Base-by-base conservation (phyloP, 2,797 vertebrate genomes). In the Artibeus jamaicensis region DNA sequence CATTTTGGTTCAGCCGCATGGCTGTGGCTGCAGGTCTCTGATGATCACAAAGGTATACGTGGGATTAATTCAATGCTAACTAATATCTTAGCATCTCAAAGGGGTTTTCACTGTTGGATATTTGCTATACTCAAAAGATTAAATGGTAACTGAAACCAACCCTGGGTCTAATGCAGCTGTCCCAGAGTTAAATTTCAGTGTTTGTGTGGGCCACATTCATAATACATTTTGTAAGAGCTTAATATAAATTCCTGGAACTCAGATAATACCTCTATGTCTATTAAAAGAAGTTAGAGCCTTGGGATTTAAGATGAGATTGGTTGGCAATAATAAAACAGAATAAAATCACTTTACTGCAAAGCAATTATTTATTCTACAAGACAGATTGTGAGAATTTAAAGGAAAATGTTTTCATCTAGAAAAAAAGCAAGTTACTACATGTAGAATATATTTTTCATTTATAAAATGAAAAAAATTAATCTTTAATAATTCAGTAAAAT, bases 211-310 rank as follows among this genome's bases (percentile, higher is more conserved):
- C 91, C 96, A 71, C 91, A 97, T 96, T 98, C n/a, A 48, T 95
- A 96, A 97, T 89, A 88, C 62, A 83, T 67, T 96, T 98, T 98
- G 97, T 97, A 97, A 98, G 96, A 98, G 96, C 96, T 98, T 98
- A 96, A 96, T 97, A 90, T 95, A 96, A 97, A 96, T 97, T 96
- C 34, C 50, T 97, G 93, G 96, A 97, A 96, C 97, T 97, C 94
- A 98, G 94, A 95, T 98, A 89, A 97, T 98, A 94, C 94, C 91
- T 96, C 94, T 93, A 88, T 83, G 2, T 62, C 97, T 98, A 97
- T 98, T 98, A 98, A 98, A 98, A 98, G 97, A 97, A 98, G 88
- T 91, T 96, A 97, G 94, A 97, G 96, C 95, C 97, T 95, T 93
- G 93, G 93, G 97, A 98, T 97, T 97, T 97, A 98, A 97, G 96